Percentiles rank a stretch among this genome's conserved stretches.
Evolutionary conservation across 2,888 invertebrate genomes (phyloP).

Genomic region (Stenchaetothrips biformis): DNA sequence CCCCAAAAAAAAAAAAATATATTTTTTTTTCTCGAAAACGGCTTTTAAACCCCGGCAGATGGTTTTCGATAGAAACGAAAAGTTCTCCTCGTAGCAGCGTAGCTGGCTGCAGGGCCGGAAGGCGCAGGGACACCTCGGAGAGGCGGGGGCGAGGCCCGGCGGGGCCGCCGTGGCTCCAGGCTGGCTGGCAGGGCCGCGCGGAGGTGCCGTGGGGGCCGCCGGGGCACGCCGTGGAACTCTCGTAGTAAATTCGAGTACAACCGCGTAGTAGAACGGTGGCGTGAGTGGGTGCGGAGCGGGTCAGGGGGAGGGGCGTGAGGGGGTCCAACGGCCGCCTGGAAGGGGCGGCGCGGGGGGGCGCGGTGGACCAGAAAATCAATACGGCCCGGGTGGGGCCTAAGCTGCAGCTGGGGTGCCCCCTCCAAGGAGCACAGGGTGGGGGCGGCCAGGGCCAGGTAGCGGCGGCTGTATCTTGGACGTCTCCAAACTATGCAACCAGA

Average conservation of each 20-base stretch:
- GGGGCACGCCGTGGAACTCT: not conserved
- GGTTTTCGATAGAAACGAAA: too few species aligned
- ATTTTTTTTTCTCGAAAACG: too few species aligned
- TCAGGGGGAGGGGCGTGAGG: not conserved
- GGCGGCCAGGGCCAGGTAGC: not conserved
- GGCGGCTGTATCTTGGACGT: not conserved
- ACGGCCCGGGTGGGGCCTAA: not conserved
- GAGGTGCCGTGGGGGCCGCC: too few species aligned
- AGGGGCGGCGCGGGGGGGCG: not conserved
- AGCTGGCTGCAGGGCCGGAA: too few species aligned
- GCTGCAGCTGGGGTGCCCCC: not conserved
- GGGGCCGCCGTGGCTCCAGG: too few species aligned
- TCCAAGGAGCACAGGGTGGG: not conserved
- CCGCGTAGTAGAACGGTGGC: slow-evolving; percentile 2
- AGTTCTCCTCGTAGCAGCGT: too few species aligned
- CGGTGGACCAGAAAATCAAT: not conserved
- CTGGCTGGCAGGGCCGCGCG: too few species aligned
- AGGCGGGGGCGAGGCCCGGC: too few species aligned
- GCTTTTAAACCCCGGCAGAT: too few species aligned
- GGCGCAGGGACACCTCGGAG: too few species aligned
- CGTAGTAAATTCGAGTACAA: slow-evolving; percentile 6
- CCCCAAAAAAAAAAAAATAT: too few species aligned
- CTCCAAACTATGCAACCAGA: too few species aligned
- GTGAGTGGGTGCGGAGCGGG: not conserved
- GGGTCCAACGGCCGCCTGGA: not conserved